These are phyloP conservation scores for Ammodramus savannarum DNA, from an alignment of 2,113 vertebrate genomes.

Conservation along the genomic window DNA sequence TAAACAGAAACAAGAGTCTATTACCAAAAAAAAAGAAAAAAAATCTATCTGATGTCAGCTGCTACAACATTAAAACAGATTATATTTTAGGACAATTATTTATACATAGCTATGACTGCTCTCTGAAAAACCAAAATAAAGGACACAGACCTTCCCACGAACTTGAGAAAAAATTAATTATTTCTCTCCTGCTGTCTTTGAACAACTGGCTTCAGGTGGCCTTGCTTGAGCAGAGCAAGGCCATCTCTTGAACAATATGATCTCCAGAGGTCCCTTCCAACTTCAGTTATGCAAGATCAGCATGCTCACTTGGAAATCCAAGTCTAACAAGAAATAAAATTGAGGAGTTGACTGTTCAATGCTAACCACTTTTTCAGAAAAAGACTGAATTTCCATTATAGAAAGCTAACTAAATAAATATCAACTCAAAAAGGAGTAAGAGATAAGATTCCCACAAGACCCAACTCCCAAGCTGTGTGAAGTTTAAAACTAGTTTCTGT, in stretches of 20 bases:
- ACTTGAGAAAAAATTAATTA: not conserved
- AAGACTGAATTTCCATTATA: not conserved
- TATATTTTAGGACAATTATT: not conserved
- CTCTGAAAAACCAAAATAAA: not conserved
- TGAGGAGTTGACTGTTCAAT: not conserved
- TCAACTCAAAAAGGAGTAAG: not conserved
- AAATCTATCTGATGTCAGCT: not conserved
- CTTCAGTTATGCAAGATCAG: not conserved
- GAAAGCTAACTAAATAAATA: not conserved
- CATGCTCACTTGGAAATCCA: not conserved
- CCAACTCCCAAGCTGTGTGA: not conserved
- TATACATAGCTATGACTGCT: not conserved
- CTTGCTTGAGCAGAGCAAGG: not conserved
- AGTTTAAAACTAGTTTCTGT: not conserved
- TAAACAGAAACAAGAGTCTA: not conserved
- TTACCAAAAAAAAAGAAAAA: not conserved
- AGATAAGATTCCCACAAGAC: not conserved
- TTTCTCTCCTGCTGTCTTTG: fast-evolving
- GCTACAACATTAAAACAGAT: not conserved
- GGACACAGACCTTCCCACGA: not conserved
- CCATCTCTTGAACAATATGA: not conserved
- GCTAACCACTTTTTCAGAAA: not conserved
- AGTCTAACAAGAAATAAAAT: not conserved
- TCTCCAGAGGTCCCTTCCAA: not conserved
- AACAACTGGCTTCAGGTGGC: not conserved